A percentile compares a stretch with the other conserved stretches of the same genome.
phyloP scores from a whole-genome alignment of 2,888 invertebrate species.

The Eupithecia centaureata region DNA sequence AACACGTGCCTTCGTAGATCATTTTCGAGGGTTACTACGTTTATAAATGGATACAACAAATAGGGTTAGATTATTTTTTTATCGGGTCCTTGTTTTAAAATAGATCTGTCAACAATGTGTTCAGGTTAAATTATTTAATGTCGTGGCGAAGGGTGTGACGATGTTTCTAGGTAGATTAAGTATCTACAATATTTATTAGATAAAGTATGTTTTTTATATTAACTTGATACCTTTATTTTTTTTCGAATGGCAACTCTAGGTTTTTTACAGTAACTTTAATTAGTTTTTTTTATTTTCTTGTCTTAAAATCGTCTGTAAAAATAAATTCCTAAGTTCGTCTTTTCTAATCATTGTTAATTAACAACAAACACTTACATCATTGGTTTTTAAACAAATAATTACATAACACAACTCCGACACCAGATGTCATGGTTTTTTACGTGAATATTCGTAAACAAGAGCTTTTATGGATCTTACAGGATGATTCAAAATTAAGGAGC shows the following conservation, averaged over 20 bases:
- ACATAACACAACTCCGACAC: slow-evolving; percentile 63
- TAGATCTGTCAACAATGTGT: slow-evolving; percentile 70
- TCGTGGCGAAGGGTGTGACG: slow-evolving; percentile 36
- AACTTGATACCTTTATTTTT: too few relatives aligned
- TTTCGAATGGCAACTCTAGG: neutral
- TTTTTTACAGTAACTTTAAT: too few relatives aligned
- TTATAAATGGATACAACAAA: slow-evolving; percentile 72
- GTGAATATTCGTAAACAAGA: slow-evolving; percentile 75
- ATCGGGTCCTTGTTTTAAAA: slow-evolving; percentile 60
- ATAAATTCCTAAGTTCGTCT: neutral
- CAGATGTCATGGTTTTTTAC: slow-evolving; percentile 79
- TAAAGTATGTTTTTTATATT: too few relatives aligned
- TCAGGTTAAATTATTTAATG: slow-evolving; percentile 42
- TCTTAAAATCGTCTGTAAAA: neutral
- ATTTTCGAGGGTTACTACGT: slow-evolving; percentile 67
- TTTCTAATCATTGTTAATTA: neutral
- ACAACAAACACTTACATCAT: slow-evolving; percentile 30
- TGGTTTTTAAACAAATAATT: slow-evolving; percentile 70
- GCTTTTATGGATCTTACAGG: slow-evolving; percentile 64
- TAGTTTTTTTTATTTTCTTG: too few relatives aligned
- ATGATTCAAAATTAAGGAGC: slow-evolving; percentile 40
- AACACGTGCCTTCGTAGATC: slow-evolving; percentile 69
- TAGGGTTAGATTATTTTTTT: slow-evolving; percentile 69
- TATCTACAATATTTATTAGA: too few relatives aligned
- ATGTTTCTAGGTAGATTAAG: too few relatives aligned